Evolutionary conservation across 2,888 invertebrate genomes (phyloP).

Genomic region (Girardia tigrina): DNA sequence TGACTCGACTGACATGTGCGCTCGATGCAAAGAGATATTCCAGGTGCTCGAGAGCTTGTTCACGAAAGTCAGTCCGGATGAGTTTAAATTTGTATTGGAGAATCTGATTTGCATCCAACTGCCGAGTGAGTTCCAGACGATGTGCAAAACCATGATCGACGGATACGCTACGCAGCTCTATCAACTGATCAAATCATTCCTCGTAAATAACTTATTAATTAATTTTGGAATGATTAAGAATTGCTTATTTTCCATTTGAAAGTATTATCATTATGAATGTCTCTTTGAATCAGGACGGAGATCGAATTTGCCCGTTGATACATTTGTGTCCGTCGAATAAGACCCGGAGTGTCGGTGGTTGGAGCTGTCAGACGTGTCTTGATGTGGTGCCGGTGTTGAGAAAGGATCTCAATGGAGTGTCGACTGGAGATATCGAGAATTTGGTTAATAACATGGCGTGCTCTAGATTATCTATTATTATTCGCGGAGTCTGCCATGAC

Average conservation of each 20-base stretch:
- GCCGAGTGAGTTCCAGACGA: neutral
- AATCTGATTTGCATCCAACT: neutral
- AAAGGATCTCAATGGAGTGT: neutral
- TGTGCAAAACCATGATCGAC: neutral
- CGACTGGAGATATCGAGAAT: neutral
- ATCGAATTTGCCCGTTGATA: neutral
- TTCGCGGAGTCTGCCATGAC: neutral
- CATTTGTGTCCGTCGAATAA: neutral
- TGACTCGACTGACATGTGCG: neutral
- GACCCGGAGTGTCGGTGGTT: neutral
- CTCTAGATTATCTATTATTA: neutral
- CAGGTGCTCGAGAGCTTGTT: neutral
- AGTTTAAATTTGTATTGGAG: neutral
- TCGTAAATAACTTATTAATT: too few species aligned
- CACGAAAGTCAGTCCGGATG: neutral
- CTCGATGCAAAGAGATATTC: neutral
- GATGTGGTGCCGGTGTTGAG: neutral
- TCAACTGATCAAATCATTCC: neutral
- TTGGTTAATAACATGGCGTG: neutral
- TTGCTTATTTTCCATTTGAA: too few species aligned
- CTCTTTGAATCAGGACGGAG: too few species aligned
- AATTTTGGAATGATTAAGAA: too few species aligned
- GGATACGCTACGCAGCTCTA: neutral
- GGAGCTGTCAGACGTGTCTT: neutral
- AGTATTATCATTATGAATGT: too few species aligned